Evolutionary conservation across 30 jellyfish, hydroid and myxozoan genomes (phyloP), one percentile per base, ranked within the genome.

Genomic region (Hydractinia echinata): DNA sequence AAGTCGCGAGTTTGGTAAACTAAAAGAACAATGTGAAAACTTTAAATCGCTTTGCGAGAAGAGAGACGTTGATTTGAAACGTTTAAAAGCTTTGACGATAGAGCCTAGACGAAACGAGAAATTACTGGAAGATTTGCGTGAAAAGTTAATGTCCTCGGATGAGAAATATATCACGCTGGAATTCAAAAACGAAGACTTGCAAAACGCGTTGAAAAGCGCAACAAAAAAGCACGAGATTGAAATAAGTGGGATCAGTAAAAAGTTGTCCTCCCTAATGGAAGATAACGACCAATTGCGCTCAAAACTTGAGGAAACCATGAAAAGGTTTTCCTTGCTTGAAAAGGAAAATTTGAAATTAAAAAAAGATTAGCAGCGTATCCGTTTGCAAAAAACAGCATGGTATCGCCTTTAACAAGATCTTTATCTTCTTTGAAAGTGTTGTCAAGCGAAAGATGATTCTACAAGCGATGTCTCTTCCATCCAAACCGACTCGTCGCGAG

Each of bases 371-470:
- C 51, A 9, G 18, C 61, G n/a, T 48, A 53, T 54, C 76, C 85
- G 6, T 77, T 77, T 15, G 6, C n/a, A 6, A 77, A 77, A 77
- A 55, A 30, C 18, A 80, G 72, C 54, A 16, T 62, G 50, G 69
- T 80, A 15, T 61, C 87, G 30, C 87, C 87, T 8, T 52, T 80
- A 20, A 61, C 87, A 7, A 62, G 61, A 66, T 60, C 87, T 13
- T 20, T 80, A 51, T 80, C 87, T 49, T 49, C 84, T 61, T 20
- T 80, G 49, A 80, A 80, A 30, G 84, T 80, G n/a, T 51, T 61
- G 44, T 80, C 87, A 61, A 80, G 84, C 50, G 87, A 67, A n/a
- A 69, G 87, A 80, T 15, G 87, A 80, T 5, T 67, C 8, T 11
- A n/a, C 79, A 10, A 50, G 3, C 60, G 60, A 61, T 13, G 82